Conservation (phyloP, 2,113 vertebrate species). For the Spea multiplicata region DNA sequence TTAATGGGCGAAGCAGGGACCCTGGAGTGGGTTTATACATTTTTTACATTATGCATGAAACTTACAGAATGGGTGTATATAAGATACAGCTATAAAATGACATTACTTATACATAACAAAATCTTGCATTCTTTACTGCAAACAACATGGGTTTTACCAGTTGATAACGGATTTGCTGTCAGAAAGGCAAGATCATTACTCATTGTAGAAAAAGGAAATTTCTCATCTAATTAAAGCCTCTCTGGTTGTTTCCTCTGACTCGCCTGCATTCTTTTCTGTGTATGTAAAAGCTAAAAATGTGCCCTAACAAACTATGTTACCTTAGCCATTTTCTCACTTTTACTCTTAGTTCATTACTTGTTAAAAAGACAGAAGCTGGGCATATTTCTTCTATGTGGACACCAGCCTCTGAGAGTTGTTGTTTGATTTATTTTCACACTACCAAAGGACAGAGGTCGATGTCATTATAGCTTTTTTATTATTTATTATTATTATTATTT, state of each 20-base stretch:
- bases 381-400: not conserved
- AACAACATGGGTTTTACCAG: too few relatives aligned
- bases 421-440: too few relatives aligned
- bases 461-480: not conserved
- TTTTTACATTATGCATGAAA: too few relatives aligned
- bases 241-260: conserved; percentile 27
- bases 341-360: conserved; percentile 1
- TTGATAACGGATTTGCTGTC: not conserved
- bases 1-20: too few relatives aligned
- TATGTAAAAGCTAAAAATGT: conserved; percentile 28
- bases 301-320: not conserved
- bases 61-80: too few relatives aligned
- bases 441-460: too few relatives aligned
- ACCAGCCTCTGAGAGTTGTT: not conserved
- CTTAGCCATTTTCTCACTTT: not conserved
- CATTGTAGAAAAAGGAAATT: conserved; percentile 21
- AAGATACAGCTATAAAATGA: too few relatives aligned
- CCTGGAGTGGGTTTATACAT: too few relatives aligned
- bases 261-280: conserved; percentile 24
- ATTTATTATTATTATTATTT: not conserved
- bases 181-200: conserved; percentile 6
- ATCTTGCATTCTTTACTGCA: too few relatives aligned
- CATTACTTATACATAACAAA: too few relatives aligned
- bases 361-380: not conserved
- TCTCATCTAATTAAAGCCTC: conserved; percentile 15